Conservation (phyloP, 1,140 invertebrate genomes). For the Lucilia cuprina region DNA sequence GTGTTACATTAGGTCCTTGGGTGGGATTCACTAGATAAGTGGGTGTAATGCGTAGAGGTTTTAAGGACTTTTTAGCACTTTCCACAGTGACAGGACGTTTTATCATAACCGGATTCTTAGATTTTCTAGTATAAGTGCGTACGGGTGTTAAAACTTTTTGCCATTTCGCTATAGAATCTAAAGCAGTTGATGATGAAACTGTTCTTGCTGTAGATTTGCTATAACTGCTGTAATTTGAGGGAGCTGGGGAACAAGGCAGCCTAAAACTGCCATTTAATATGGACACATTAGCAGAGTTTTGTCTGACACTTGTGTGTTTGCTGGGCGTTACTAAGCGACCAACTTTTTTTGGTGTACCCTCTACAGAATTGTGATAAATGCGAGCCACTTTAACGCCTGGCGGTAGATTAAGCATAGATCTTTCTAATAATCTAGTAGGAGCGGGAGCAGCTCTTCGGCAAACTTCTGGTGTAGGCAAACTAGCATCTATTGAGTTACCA, state of each 20-base stretch:
- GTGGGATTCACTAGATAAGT: conserved; percentile 26
- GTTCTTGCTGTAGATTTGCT: background rate
- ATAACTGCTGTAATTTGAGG: background rate
- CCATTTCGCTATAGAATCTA: conserved; percentile 36
- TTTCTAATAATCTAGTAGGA: background rate
- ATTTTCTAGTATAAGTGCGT: conserved; percentile 44
- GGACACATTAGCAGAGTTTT: background rate
- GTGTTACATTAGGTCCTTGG: conserved; percentile 17
- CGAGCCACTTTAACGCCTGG: background rate
- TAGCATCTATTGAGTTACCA: background rate
- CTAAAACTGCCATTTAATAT: background rate
- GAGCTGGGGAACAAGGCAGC: background rate
- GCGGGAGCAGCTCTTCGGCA: background rate
- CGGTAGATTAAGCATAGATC: background rate
- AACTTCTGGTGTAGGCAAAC: conserved; percentile 16
- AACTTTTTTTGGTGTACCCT: conserved; percentile 3
- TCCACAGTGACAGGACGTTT: background rate
- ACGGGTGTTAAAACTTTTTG: conserved; percentile 39
- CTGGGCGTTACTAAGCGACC: background rate
- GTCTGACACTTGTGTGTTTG: background rate
- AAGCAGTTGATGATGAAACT: background rate
- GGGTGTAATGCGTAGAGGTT: background rate
- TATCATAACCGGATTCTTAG: background rate
- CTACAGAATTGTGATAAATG: background rate
- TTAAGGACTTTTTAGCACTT: background rate